Evolutionary conservation across 2,888 invertebrate genomes (phyloP), one percentile per base, ranked within the genome.

Genomic region (Athalia circularis): DNA sequence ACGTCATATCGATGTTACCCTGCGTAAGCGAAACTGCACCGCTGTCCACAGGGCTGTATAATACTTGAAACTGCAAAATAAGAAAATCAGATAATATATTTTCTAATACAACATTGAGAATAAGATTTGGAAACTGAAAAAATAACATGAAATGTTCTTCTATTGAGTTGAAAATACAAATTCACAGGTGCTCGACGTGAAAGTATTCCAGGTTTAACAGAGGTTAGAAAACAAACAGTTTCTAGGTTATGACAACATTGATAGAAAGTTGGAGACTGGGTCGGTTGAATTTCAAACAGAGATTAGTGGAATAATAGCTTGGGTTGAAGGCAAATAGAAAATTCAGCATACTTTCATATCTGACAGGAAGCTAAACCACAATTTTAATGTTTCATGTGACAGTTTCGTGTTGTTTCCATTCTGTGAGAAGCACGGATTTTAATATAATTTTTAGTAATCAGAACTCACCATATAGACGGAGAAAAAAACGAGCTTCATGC

Each of bases 21-120:
- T 94, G 93, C 82, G 94, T 96, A 88, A 98, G 93, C 89, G 95
- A 93, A 77, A 96, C 94, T 82, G 97, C 96, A 79, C 95, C 96
- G 90, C 95, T 95, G 91, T 95, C 94, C 82, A 94, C 94, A 82
- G 95, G 95, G 89, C 95, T 95, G 90, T 94, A 94, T 91, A 95
- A 94, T 80, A 91, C 85, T 84, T 91, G 91, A 81, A 92, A 86
- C 93, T 93, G 86, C 65, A 91, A 80, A 81, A 76, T 47, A 77
- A 54, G 65, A 65, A 59, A 76, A 54, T 11, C n/a, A 11, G 9
- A 3, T 54, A n/a, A 54, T 54, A 54, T 54, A 54, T 54, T 54
- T 54, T 11, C 3, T n/a, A 3, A n/a, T 3, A 3, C 54, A 54
- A 54, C 54, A 54, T 54, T 4, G 29, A 29, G 29, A 29, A 29